Evolutionary conservation across 2,888 invertebrate species (phyloP).

Genomic region (Apamea sordens): DNA sequence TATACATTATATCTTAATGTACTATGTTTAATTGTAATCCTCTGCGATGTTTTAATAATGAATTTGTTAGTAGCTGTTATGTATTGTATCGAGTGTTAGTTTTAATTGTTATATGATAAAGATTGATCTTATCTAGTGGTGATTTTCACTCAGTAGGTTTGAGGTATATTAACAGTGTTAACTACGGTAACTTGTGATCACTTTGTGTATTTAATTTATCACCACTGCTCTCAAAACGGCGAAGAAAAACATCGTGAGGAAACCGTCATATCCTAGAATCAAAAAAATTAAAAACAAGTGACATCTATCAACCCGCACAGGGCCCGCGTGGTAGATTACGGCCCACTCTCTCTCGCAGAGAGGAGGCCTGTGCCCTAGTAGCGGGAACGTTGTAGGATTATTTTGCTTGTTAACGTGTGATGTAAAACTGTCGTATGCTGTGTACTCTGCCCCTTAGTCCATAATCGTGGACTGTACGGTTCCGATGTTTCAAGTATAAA

Average conservation of each 20-base stretch:
- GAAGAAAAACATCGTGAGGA: neutral
- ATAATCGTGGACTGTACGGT: neutral
- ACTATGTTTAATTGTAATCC: conserved; percentile 59
- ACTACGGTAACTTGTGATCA: neutral
- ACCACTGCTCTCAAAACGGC: neutral
- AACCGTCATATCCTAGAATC: neutral
- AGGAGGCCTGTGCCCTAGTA: neutral
- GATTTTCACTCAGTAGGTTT: neutral
- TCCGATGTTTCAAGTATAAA: conserved; percentile 6
- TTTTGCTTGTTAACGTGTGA: neutral
- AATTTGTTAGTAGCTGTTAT: conserved; percentile 36
- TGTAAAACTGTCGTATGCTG: neutral
- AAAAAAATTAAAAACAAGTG: neutral
- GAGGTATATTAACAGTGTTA: neutral
- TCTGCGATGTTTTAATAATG: conserved; percentile 38
- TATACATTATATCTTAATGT: conserved; percentile 62
- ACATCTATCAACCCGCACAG: neutral
- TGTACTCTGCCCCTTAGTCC: neutral
- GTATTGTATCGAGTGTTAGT: conserved; percentile 15
- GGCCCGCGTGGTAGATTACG: neutral
- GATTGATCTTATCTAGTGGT: neutral
- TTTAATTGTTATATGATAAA: conserved; percentile 28
- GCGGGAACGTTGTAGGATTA: too few relatives aligned
- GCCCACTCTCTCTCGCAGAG: neutral
- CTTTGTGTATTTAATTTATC: neutral